Conservation (phyloP, 1,140 invertebrate genomes). For the Bombus haemorrhoidalis region DNA sequence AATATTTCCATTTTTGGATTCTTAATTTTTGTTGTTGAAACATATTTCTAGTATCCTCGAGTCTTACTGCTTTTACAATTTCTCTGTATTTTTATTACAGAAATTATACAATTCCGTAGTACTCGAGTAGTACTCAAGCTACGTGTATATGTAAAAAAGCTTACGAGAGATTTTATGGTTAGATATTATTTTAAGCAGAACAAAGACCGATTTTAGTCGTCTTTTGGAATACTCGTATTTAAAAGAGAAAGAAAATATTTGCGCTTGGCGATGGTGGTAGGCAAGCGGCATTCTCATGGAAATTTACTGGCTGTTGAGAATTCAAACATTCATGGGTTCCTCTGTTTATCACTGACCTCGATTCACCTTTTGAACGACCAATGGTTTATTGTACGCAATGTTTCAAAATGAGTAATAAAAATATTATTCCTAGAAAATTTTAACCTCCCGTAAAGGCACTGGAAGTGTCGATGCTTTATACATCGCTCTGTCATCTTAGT, state of each 20-base stretch:
- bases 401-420: conserved; percentile 12
- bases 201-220: neutral
- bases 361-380: neutral
- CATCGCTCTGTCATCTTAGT: too few relatives aligned
- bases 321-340: conserved; percentile 17
- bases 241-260: neutral
- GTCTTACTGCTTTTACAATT: neutral
- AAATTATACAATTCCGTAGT: neutral
- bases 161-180: neutral
- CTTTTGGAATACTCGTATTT: neutral
- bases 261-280: neutral
- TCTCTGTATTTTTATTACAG: neutral
- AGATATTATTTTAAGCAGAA: neutral
- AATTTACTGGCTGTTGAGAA: conserved; percentile 6
- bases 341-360: neutral
- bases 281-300: conserved; percentile 15
- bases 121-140: neutral
- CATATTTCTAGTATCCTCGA: neutral
- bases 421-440: neutral
- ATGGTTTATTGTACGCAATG: neutral
- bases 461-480: too few relatives aligned
- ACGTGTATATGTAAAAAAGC: neutral
- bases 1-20: neutral
- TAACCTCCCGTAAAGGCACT: too few relatives aligned
- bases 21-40: neutral